Conservation (phyloP, 2,797 vertebrate genomes). For the Coracias cyanogaster region DNA sequence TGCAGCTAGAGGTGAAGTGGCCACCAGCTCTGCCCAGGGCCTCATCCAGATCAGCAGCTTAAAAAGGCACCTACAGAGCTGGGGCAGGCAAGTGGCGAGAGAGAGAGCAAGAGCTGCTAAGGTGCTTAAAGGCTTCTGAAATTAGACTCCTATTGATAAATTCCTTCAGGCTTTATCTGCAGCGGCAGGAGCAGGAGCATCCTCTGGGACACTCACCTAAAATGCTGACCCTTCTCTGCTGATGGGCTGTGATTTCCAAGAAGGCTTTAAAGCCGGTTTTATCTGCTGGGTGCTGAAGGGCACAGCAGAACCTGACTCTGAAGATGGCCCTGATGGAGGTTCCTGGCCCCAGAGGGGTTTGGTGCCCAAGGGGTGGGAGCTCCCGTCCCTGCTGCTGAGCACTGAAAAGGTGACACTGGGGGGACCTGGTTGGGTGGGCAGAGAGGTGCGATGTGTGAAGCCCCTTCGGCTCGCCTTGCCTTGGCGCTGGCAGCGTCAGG, state of each 20-base stretch:
- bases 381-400: accelerated
- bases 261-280: neutral
- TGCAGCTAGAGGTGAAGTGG: accelerated
- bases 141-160: neutral
- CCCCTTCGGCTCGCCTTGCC: neutral
- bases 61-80: neutral
- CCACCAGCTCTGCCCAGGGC: neutral
- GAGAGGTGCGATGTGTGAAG: accelerated
- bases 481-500: accelerated
- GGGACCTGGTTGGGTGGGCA: neutral
- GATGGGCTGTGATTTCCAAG: neutral
- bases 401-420: neutral
- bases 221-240: neutral
- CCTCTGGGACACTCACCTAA: neutral
- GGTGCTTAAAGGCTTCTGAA: neutral
- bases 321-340: neutral
- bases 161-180: neutral
- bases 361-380: neutral
- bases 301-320: neutral
- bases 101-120: neutral
- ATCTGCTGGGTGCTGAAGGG: neutral
- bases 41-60: neutral
- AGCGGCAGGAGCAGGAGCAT: neutral
- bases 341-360: neutral
- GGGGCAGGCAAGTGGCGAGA: neutral